phyloP scores from a whole-genome alignment of 2,797 vertebrate species.

The Lemur catta region DNA sequence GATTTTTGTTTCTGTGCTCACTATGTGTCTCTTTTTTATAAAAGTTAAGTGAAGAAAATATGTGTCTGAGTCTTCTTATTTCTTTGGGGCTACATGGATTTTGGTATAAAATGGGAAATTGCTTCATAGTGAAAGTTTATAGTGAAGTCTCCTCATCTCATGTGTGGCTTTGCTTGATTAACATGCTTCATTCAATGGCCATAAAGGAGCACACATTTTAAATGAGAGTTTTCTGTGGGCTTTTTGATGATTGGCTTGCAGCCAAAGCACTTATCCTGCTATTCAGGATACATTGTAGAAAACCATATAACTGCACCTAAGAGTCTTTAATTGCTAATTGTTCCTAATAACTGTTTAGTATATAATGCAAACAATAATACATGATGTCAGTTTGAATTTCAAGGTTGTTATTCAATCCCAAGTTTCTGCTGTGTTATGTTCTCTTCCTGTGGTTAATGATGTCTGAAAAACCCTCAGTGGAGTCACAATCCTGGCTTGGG shows the following conservation, averaged over 20 bases:
- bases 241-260: conserved; percentile 59
- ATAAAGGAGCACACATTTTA: conserved; percentile 65
- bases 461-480: conserved; percentile 58
- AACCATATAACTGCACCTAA: conserved; percentile 64
- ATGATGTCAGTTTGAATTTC: conserved; percentile 65
- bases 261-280: conserved; percentile 70
- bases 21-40: background rate
- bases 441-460: conserved; percentile 74
- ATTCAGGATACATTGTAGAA: conserved; percentile 63
- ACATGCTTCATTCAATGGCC: conserved; percentile 36
- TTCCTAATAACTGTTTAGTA: conserved; percentile 69
- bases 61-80: background rate
- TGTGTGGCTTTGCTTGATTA: conserved; percentile 57
- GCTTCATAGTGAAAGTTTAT: background rate
- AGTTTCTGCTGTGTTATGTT: conserved; percentile 71
- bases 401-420: conserved; percentile 68
- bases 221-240: conserved; percentile 68
- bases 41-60: background rate
- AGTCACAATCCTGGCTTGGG: conserved; percentile 57
- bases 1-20: background rate
- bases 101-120: background rate
- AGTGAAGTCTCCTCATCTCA: background rate
- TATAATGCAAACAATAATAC: conserved; percentile 69
- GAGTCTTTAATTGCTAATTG: conserved; percentile 73
- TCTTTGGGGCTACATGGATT: background rate